These are phyloP conservation scores for Coronaproctus castanopsis DNA, from an alignment of 2,888 invertebrate species.

Conservation along the genomic window DNA sequence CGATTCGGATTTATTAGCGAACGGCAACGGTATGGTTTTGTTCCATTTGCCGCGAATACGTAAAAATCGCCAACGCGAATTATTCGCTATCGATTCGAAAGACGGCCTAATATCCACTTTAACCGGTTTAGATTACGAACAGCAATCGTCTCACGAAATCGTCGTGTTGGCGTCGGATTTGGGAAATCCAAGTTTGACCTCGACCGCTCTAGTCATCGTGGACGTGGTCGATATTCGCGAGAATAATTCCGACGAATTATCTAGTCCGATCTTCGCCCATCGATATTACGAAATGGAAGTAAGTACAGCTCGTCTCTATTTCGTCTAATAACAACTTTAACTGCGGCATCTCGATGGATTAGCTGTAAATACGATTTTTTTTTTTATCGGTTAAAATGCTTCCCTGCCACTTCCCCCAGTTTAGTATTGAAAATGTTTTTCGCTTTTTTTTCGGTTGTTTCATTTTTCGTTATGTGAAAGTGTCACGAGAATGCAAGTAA, in stretches of 20 bases:
- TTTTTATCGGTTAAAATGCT: too few species aligned
- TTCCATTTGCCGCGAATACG: constrained; percentile 43
- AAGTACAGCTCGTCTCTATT: constrained; percentile 5
- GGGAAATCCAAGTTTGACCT: constrained; percentile 60
- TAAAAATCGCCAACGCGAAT: constrained; percentile 33
- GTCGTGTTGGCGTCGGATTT: constrained; percentile 66
- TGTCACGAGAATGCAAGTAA: too few species aligned
- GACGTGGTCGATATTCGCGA: constrained; percentile 45
- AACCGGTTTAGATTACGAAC: constrained; percentile 49
- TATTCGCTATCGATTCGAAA: constrained; percentile 65
- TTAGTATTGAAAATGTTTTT: background rate
- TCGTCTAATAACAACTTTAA: background rate
- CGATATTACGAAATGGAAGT: constrained; percentile 55
- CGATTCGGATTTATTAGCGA: constrained; percentile 55
- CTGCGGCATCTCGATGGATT: too few species aligned
- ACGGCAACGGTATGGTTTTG: constrained; percentile 67
- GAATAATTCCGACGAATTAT: constrained; percentile 26
- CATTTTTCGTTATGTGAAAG: too few species aligned
- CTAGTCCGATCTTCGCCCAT: constrained; percentile 35
- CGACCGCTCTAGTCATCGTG: constrained; percentile 49
- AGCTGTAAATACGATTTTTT: too few species aligned
- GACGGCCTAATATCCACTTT: constrained; percentile 62
- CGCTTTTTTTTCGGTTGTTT: background rate
- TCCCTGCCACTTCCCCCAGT: background rate
- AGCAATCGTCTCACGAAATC: constrained; percentile 42